Conservation (phyloP, 1,140 invertebrate species). For the Ctenoplectra terminalis region DNA sequence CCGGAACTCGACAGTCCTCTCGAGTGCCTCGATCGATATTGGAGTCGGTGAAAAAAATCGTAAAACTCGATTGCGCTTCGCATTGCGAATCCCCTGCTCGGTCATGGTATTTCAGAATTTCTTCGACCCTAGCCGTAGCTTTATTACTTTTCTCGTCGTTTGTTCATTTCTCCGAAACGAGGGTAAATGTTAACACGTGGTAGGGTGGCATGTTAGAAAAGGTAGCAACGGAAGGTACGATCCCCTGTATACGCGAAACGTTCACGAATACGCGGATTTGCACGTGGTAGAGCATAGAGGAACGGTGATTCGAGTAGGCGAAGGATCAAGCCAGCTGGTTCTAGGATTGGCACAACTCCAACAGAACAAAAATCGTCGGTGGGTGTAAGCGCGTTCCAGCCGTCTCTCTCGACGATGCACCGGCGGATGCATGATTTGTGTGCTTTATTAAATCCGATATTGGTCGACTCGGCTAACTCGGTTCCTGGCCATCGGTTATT, state of each 20-base stretch:
- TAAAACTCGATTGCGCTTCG: not conserved
- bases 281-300: too few relatives aligned
- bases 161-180: not conserved
- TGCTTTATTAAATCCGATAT: constrained; percentile 74
- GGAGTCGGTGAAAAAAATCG: not conserved
- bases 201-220: not conserved
- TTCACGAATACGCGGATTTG: not conserved
- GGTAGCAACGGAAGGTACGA: not conserved
- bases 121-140: too few relatives aligned
- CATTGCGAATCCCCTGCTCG: too few relatives aligned
- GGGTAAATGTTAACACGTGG: not conserved
- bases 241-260: not conserved
- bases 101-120: not conserved
- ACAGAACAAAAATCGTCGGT: constrained; percentile 63
- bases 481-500: constrained; percentile 60
- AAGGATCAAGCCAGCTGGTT: constrained; percentile 61
- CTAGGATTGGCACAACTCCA: constrained; percentile 67
- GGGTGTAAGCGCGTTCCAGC: constrained; percentile 12
- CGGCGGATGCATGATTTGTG: constrained; percentile 72
- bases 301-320: not conserved
- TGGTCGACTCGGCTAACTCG: constrained; percentile 66
- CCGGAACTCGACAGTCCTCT: too few relatives aligned
- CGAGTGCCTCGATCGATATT: not conserved
- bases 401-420: constrained; percentile 55
- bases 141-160: not conserved